Evolutionary conservation across 1,140 invertebrate species (phyloP).

Genomic region (Schlechtendalia chinensis): DNA sequence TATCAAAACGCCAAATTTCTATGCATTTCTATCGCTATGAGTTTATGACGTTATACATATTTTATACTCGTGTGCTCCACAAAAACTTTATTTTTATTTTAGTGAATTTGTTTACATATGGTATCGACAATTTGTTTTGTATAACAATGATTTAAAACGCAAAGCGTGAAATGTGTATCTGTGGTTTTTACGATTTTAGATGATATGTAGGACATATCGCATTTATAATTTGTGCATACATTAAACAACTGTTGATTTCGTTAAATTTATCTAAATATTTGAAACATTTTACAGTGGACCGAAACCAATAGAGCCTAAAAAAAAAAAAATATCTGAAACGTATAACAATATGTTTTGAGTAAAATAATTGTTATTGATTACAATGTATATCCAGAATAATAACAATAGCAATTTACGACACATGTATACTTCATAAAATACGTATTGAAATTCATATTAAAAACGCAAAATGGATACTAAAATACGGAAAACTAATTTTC

Average conservation of each 20-base stretch:
- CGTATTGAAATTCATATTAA: no score
- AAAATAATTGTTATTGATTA: not conserved
- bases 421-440: no score
- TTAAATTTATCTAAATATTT: not conserved
- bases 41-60: no score
- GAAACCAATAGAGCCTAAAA: not conserved
- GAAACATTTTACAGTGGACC: not conserved
- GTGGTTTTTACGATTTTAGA: not conserved
- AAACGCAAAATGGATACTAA: no score
- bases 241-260: not conserved
- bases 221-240: not conserved
- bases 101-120: no score
- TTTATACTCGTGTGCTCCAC: no score
- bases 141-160: no score
- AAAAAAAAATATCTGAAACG: not conserved
- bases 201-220: constrained; percentile 1
- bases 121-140: no score
- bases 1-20: no score
- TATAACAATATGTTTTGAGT: not conserved
- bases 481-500: no score
- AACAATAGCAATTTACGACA: not conserved
- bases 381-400: not conserved
- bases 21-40: no score
- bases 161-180: not conserved
- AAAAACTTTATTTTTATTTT: no score